Percentiles rank a stretch among this genome's conserved stretches.
Evolutionary conservation across 2,797 vertebrate genomes (phyloP).

Genomic region (Gambusia yucatana): DNA sequence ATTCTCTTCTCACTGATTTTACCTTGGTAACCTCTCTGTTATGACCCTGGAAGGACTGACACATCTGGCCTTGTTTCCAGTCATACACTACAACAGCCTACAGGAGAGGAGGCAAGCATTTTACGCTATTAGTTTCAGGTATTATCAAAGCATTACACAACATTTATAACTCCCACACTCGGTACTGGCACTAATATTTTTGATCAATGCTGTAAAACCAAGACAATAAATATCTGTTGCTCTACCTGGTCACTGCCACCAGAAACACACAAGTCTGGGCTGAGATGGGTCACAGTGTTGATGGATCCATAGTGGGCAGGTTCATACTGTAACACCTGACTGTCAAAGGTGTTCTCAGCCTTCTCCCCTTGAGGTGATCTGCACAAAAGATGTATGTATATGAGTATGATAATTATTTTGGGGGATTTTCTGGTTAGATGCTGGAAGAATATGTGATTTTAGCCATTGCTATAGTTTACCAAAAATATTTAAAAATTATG

Average conservation of each 20-base stretch:
- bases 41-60: conserved; percentile 88
- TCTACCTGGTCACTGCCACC: conserved; percentile 90
- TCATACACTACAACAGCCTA: conserved; percentile 90
- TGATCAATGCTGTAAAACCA: background rate
- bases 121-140: conserved; percentile 1
- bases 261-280: conserved; percentile 88
- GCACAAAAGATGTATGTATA: conserved; percentile 27
- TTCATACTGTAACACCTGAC: conserved; percentile 77
- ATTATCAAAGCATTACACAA: conserved; percentile 5
- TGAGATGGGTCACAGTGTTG: conserved; percentile 86
- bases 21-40: conserved; percentile 95
- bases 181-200: background rate
- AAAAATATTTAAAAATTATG: background rate
- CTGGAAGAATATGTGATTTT: background rate
- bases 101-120: conserved; percentile 13
- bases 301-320: conserved; percentile 84
- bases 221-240: background rate
- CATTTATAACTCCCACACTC: conserved; percentile 8
- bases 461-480: background rate
- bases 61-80: conserved; percentile 88
- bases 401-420: background rate
- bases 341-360: conserved; percentile 62
- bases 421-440: background rate
- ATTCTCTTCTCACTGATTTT: conserved; percentile 45
- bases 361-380: conserved; percentile 77